phyloP scores from a whole-genome alignment of 2,113 vertebrate species.

The Excalfactoria chinensis region DNA sequence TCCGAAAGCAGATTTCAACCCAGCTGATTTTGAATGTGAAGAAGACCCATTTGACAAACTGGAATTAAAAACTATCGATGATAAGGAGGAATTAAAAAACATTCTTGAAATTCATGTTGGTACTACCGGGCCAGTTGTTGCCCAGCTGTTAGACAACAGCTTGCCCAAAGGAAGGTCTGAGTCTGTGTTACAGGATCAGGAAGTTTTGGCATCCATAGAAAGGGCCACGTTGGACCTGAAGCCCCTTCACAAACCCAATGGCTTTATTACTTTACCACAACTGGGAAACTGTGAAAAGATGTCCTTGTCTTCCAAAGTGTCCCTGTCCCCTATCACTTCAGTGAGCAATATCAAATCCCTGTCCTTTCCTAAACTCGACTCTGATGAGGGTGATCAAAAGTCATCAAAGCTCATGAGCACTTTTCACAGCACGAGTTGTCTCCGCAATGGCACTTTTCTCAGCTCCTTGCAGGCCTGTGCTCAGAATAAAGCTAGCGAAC shows the following conservation, averaged over 20 bases:
- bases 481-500: conserved; percentile 77
- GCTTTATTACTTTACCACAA: conserved; percentile 90
- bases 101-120: conserved; percentile 89
- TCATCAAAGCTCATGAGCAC: conserved; percentile 73
- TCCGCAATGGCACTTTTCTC: conserved; percentile 82
- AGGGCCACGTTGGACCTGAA: conserved; percentile 79
- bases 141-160: conserved; percentile 78
- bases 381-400: conserved; percentile 83
- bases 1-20: conserved; percentile 87
- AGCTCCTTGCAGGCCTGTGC: conserved; percentile 75
- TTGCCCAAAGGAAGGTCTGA: conserved; percentile 69
- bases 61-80: conserved; percentile 95
- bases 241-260: conserved; percentile 91
- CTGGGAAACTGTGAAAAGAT: conserved; percentile 85
- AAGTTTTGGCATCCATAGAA: conserved; percentile 79
- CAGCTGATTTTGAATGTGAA: conserved; percentile 97
- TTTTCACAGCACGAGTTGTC: conserved; percentile 80
- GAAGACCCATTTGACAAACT: conserved; percentile 97
- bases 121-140: conserved; percentile 74
- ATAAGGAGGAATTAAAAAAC: conserved; percentile 92
- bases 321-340: conserved; percentile 79
- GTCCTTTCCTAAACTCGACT: conserved; percentile 94
- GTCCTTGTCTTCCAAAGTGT: conserved; percentile 85
- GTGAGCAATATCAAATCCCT: conserved; percentile 96
- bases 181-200: conserved; percentile 75